Percentiles rank a stretch among this genome's conserved stretches.
These are phyloP conservation scores for Nannospalax galili DNA, from an alignment of 2,113 vertebrate genomes.

Conservation along the genomic window DNA sequence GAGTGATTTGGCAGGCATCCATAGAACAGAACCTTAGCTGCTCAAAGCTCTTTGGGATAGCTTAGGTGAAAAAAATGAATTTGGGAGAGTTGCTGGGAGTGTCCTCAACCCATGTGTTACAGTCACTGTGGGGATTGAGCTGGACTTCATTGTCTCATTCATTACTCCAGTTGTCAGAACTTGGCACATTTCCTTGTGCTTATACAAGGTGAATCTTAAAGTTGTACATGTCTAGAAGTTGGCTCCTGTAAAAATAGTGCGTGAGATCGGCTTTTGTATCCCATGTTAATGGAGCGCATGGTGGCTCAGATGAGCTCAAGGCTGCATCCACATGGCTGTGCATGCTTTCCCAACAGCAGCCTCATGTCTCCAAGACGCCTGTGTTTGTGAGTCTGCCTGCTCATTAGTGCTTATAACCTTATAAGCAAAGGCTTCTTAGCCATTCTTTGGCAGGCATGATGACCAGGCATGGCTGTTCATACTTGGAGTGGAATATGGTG, in stretches of 20 bases:
- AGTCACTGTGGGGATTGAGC: rapidly evolving
- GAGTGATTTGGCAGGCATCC: not conserved
- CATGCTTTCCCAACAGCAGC: not conserved
- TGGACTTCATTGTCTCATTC: rapidly evolving
- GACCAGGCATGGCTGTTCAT: rapidly evolving
- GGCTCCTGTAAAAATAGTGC: not conserved
- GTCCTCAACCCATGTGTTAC: rapidly evolving
- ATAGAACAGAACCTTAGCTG: not conserved
- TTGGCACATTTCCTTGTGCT: too few relatives aligned
- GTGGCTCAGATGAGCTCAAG: not conserved
- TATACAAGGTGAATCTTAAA: not conserved
- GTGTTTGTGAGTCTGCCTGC: rapidly evolving
- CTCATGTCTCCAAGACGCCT: not conserved
- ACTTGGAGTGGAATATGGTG: not conserved
- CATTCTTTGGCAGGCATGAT: rapidly evolving
- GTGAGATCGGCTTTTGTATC: not conserved
- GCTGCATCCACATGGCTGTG: rapidly evolving
- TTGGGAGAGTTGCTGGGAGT: not conserved
- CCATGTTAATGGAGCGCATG: rapidly evolving
- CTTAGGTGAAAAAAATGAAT: rapidly evolving
- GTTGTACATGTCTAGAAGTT: not conserved
- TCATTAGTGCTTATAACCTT: not conserved
- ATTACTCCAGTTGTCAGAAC: not conserved
- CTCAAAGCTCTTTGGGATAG: not conserved
- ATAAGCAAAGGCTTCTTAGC: rapidly evolving